Evolutionary conservation across 2,113 vertebrate genomes (phyloP).

Genomic region (Dromaius novaehollandiae): DNA sequence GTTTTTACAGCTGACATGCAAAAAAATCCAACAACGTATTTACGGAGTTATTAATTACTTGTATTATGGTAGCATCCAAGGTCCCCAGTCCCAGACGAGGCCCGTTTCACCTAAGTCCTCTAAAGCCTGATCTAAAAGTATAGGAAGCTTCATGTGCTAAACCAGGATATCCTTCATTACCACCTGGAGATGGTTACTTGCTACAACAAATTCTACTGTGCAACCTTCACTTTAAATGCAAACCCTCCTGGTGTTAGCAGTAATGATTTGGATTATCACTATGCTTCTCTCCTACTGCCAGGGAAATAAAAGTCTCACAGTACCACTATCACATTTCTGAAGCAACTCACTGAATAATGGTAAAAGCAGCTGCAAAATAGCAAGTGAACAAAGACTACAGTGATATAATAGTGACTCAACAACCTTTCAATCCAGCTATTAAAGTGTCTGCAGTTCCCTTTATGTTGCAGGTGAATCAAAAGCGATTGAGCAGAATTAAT

Average conservation of each 20-base stretch:
- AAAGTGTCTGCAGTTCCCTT: conserved; percentile 33
- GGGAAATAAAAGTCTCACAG: conserved; percentile 21
- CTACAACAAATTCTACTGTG: not conserved
- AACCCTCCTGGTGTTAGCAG: not conserved
- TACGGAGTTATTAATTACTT: not conserved
- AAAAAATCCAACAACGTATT: not conserved
- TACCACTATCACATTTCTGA: not conserved
- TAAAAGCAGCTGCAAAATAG: conserved; percentile 55
- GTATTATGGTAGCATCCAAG: not conserved
- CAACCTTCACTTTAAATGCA: conserved; percentile 5
- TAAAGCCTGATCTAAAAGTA: not conserved
- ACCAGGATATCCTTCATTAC: not conserved
- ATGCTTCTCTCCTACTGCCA: not conserved
- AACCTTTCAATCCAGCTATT: conserved; percentile 37
- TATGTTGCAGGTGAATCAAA: conserved; percentile 47
- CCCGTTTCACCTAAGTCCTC: not conserved
- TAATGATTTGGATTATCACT: conserved; percentile 18
- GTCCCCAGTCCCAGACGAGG: not conserved
- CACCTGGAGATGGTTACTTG: not conserved
- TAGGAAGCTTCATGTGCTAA: not conserved
- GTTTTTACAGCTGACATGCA: not conserved
- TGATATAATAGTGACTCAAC: conserved; percentile 24
- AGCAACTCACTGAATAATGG: conserved; percentile 1
- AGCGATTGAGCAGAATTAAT: conserved; percentile 48
- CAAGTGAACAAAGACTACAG: conserved; percentile 30